A percentile compares a stretch with the other conserved stretches of the same genome.
phyloP scores from a whole-genome alignment of 1,140 invertebrate species.

The Euwallacea fornicatus region DNA sequence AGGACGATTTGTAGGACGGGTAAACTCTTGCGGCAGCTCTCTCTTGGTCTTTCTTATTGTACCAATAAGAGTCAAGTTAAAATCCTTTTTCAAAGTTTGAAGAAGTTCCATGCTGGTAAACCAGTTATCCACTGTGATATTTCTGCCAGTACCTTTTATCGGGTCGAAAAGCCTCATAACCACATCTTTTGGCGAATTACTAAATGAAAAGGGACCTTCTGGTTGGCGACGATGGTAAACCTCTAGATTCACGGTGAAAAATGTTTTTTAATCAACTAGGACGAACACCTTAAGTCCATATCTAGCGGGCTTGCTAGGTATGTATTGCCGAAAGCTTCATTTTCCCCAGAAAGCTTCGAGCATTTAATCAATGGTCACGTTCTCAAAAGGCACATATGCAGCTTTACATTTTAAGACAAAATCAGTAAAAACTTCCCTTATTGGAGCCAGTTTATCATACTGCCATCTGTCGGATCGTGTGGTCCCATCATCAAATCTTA shows the following conservation, averaged over 20 bases:
- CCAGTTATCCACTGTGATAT: slow-evolving; percentile 50
- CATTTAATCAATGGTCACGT: slow-evolving; percentile 54
- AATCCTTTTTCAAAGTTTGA: slow-evolving; percentile 34
- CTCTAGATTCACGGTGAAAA: slow-evolving; percentile 45
- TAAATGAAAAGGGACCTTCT: slow-evolving; percentile 39
- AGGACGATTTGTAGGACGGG: slow-evolving; percentile 13
- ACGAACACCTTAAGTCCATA: slow-evolving; percentile 52
- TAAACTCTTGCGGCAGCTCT: slow-evolving; percentile 36
- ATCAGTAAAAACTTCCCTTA: slow-evolving; percentile 50
- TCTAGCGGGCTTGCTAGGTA: slow-evolving; percentile 46
- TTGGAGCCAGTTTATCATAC: slow-evolving; percentile 48
- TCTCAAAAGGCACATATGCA: slow-evolving; percentile 48
- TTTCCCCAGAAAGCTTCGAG: slow-evolving; percentile 52
- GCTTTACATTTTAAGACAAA: slow-evolving; percentile 50
- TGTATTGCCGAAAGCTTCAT: slow-evolving; percentile 53
- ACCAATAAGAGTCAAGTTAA: slow-evolving; percentile 43
- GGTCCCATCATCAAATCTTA: slow-evolving; percentile 48
- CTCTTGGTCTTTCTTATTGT: slow-evolving; percentile 46
- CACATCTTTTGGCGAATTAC: slow-evolving; percentile 37
- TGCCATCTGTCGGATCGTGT: slow-evolving; percentile 44
- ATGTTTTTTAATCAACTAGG: slow-evolving; percentile 39
- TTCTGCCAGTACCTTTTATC: slow-evolving; percentile 46
- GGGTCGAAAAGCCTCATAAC: slow-evolving; percentile 45
- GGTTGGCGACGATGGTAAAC: slow-evolving; percentile 46
- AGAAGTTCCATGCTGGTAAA: slow-evolving; percentile 45